These are phyloP conservation scores for Diadophis punctatus DNA, from an alignment of 2,113 vertebrate species.

Conservation along the genomic window DNA sequence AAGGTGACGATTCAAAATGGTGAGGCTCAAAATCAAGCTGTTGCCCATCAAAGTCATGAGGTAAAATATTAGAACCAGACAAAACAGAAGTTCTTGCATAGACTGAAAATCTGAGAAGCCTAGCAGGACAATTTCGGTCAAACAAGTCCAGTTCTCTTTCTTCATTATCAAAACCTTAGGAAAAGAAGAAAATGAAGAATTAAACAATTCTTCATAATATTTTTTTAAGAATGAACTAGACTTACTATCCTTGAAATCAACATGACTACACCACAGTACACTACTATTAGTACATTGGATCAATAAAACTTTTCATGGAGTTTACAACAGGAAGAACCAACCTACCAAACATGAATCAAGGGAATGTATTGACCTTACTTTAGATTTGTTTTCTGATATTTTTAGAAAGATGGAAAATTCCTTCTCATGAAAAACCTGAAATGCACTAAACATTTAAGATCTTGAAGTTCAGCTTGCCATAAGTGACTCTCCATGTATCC, in stretches of 20 bases:
- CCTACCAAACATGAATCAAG: background rate
- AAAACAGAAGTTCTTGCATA: constrained; percentile 24
- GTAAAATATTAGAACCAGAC: constrained; percentile 35
- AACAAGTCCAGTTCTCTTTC: background rate
- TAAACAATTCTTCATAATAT: background rate
- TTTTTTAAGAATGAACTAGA: no score
- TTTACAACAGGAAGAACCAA: background rate
- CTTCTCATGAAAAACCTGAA: background rate
- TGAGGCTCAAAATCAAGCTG: constrained; percentile 30
- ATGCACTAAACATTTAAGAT: background rate
- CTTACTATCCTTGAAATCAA: background rate
- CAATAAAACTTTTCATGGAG: background rate
- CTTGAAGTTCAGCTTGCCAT: background rate
- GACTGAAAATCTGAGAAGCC: constrained; percentile 32
- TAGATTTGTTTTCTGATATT: background rate
- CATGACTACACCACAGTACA: background rate
- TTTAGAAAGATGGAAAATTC: background rate
- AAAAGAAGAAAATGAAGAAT: background rate
- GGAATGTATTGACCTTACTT: background rate
- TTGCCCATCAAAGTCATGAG: constrained; percentile 19
- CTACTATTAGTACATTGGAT: background rate
- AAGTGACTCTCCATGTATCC: background rate
- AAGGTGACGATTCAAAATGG: background rate
- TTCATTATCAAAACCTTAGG: background rate
- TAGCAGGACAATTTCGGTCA: constrained; percentile 14